Conservation (phyloP, 2,888 invertebrate species). For the Melanostoma mellinum region DNA sequence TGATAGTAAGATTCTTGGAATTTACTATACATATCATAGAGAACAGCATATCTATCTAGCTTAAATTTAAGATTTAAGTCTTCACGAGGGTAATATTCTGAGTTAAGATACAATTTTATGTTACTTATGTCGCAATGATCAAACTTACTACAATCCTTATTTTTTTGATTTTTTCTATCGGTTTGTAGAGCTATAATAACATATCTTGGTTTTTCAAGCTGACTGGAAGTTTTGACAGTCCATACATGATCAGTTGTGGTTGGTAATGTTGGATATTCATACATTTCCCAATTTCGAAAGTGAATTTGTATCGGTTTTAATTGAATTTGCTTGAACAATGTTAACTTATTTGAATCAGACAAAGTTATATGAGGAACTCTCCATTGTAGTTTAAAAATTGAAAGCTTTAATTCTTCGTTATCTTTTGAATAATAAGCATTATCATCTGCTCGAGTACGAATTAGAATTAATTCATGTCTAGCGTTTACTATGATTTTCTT, state of each 20-base stretch:
- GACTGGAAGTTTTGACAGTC: constrained; percentile 77
- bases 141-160: constrained; percentile 70
- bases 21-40: not conserved
- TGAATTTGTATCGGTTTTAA: constrained; percentile 31
- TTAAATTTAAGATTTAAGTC: constrained; percentile 76
- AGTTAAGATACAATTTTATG: constrained; percentile 78
- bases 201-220: constrained; percentile 79
- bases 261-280: constrained; percentile 74
- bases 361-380: constrained; percentile 37
- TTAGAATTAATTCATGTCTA: constrained; percentile 77
- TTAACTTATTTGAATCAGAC: constrained; percentile 32
- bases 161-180: constrained; percentile 75
- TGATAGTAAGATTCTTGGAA: not conserved
- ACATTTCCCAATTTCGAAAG: constrained; percentile 57
- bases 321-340: constrained; percentile 44
- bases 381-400: too few species aligned
- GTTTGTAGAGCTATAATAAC: constrained; percentile 80
- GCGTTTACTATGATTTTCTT: constrained; percentile 74
- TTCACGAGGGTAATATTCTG: constrained; percentile 78
- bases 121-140: constrained; percentile 76
- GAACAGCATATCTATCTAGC: constrained; percentile 48
- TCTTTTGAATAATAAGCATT: too few species aligned
- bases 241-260: constrained; percentile 76
- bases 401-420: too few species aligned
- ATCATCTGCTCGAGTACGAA: constrained; percentile 71